Evolutionary conservation across 2,797 vertebrate genomes (phyloP).

Genomic region (Syndactyla subalaris): DNA sequence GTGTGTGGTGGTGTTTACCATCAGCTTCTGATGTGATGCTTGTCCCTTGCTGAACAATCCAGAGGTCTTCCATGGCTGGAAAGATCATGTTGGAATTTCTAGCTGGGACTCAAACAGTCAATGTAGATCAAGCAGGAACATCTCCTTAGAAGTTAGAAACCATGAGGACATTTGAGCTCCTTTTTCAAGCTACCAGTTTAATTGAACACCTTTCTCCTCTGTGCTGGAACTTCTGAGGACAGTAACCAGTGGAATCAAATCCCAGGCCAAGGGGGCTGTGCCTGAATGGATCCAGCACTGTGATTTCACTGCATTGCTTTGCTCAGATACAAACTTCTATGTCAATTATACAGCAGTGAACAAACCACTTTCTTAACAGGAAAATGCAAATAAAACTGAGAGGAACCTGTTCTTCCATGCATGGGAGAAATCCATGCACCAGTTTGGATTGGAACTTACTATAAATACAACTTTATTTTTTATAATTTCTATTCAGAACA

Average conservation of each 20-base stretch:
- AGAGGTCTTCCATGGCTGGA: not conserved
- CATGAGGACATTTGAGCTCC: not conserved
- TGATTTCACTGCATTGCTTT: not conserved
- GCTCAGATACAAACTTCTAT: not conserved
- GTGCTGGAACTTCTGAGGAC: not conserved
- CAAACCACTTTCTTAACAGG: not conserved
- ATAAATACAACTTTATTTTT: not conserved
- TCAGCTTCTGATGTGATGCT: not conserved
- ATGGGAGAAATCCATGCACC: not conserved
- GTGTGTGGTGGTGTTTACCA: not conserved
- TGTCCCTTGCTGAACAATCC: not conserved
- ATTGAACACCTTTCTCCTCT: not conserved
- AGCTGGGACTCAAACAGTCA: not conserved
- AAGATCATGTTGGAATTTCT: not conserved
- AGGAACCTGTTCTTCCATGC: not conserved
- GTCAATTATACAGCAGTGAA: not conserved
- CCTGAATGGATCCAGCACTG: not conserved
- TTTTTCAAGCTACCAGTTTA: not conserved
- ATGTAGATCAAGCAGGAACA: not conserved
- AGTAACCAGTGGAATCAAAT: not conserved
- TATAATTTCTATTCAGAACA: constrained; percentile 40
- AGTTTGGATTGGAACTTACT: not conserved
- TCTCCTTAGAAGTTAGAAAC: not conserved
- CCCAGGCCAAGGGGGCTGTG: not conserved
- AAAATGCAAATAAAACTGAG: not conserved